A percentile compares a stretch with the other conserved stretches of the same genome.
These are phyloP conservation scores for Naso thynnoides DNA, from an alignment of 2,797 vertebrate genomes.

Conservation along the genomic window DNA sequence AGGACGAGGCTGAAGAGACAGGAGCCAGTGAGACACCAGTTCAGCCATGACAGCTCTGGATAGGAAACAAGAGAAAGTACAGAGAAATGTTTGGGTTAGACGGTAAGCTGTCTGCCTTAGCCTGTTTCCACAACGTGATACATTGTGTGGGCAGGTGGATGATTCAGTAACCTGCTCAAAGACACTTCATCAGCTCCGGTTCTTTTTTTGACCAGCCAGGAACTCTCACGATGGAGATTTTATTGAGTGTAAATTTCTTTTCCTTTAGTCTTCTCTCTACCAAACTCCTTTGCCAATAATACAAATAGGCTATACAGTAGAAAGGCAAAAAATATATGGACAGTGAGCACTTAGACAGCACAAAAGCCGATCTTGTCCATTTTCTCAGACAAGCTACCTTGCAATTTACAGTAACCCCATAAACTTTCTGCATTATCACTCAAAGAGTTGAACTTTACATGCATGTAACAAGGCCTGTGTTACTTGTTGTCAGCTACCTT, in stretches of 20 bases:
- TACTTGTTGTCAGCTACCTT: too few relatives aligned
- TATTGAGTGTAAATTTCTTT: background rate
- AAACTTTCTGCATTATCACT: too few relatives aligned
- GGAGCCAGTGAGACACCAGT: slow-evolving; percentile 97
- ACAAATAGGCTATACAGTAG: too few relatives aligned
- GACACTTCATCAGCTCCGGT: background rate
- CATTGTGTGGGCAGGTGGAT: background rate
- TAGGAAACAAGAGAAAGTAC: slow-evolving; percentile 13
- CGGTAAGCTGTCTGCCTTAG: background rate
- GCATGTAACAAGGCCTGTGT: too few relatives aligned
- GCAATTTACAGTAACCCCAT: too few relatives aligned
- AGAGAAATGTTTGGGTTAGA: slow-evolving; percentile 7
- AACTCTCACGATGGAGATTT: background rate
- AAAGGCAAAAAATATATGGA: too few relatives aligned
- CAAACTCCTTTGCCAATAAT: too few relatives aligned
- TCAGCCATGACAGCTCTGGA: slow-evolving; percentile 96
- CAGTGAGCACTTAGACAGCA: too few relatives aligned
- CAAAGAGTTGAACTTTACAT: too few relatives aligned
- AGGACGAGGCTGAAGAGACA: slow-evolving; percentile 96
- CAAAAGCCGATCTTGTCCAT: too few relatives aligned
- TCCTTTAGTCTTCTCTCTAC: background rate
- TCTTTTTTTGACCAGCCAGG: too few relatives aligned
- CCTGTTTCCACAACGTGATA: background rate
- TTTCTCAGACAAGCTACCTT: too few relatives aligned
- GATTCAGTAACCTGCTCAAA: background rate